Conservation (phyloP, 2,888 invertebrate genomes). For the Lissonota sp. region DNA sequence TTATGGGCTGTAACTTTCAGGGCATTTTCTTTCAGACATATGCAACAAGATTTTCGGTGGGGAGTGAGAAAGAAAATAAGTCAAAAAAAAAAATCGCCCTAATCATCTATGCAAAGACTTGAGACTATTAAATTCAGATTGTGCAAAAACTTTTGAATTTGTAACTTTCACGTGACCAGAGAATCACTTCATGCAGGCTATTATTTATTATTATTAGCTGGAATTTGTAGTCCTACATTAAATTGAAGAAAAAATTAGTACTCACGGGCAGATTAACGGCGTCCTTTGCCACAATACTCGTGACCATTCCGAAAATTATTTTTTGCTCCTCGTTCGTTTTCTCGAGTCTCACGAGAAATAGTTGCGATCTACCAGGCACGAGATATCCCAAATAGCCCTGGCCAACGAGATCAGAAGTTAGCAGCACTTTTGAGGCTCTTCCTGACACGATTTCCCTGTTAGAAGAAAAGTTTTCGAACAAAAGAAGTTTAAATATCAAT, state of each 20-base stretch:
- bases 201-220: no score
- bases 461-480: slow-evolving; percentile 68
- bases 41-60: no score
- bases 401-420: slow-evolving; percentile 93
- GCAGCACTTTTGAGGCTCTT: slow-evolving; percentile 90
- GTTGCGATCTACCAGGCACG: slow-evolving; percentile 87
- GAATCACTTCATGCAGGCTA: no score
- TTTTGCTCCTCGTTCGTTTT: slow-evolving; percentile 87
- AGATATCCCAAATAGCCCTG: slow-evolving; percentile 94
- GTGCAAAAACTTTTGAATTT: no score
- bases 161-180: no score
- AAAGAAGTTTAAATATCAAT: slow-evolving; percentile 7
- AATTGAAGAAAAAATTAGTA: slow-evolving; percentile 54
- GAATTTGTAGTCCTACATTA: no score
- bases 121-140: no score
- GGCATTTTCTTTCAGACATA: no score
- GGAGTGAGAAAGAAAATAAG: no score
- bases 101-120: no score
- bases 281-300: slow-evolving; percentile 92
- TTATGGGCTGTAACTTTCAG: no score
- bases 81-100: no score
- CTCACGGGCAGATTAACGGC: slow-evolving; percentile 91
- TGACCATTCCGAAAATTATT: slow-evolving; percentile 90
- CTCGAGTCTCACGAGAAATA: slow-evolving; percentile 89
- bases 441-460: slow-evolving; percentile 85